Evolutionary conservation across 1,140 invertebrate genomes (phyloP), one percentile per base, ranked within the genome.

Genomic region (Pseudomyrmex flavicornis): DNA sequence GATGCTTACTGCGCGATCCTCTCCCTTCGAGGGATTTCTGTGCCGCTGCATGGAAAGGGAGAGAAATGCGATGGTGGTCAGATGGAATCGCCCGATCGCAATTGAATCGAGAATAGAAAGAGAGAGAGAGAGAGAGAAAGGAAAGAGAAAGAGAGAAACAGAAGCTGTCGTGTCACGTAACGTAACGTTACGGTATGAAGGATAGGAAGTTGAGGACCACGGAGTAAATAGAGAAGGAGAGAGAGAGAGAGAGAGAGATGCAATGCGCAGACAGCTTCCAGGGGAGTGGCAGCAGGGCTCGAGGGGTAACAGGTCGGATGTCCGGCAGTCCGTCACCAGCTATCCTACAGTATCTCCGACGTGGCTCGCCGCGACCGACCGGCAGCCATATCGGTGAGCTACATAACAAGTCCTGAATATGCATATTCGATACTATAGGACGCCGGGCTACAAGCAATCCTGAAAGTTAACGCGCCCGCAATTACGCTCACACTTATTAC

Each of bases 251-350:
- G 54, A 59, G 54, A 58, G 75, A 22, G 52, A 48, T 17, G 20
- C 10, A 87, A 74, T 73, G 66, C 56, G 72, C 80, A 58, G 74
- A 52, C 66, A 72, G 63, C 62, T 77, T 61, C 50, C 22, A 66
- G 70, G 22, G 82, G 63, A 62, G 70, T 62, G 50, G 54, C 35
- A 65, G 44, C 74, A 50, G 80, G 58, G 68, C 65, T 65, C 52
- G 87, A 77, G 84, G 91, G 92, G 91, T 94, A 94, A 93, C 93
- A 92, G 92, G 91, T 94, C 93, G 94, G 93, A 94, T 88, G 91
- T 94, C 93, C 94, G 93, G 93, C 92, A 93, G 93, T 94, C 91
- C 93, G 93, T 94, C 93, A 94, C 91, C 87, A 84, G 85, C 85
- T 92, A 91, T 92, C 91, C 89, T 80, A 84, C 85, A 87, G 88